phyloP scores from a whole-genome alignment of 2,888 invertebrate genomes.

The Diaphora mendica region DNA sequence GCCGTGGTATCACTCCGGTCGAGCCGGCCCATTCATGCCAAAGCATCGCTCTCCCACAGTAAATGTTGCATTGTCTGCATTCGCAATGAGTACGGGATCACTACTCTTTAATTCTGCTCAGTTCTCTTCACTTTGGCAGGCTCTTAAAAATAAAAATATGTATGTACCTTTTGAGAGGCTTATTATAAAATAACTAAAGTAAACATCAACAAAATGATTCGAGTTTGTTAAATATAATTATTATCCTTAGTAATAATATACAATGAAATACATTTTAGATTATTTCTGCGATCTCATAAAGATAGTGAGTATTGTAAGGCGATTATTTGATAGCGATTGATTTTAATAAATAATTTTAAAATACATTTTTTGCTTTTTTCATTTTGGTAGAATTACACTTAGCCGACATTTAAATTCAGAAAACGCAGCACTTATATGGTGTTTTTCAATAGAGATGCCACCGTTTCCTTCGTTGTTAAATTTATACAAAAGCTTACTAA shows the following conservation, averaged over 20 bases:
- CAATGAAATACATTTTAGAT: slow-evolving; percentile 36
- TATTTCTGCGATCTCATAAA: slow-evolving; percentile 49
- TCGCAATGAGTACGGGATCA: too few species aligned
- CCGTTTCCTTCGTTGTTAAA: not conserved
- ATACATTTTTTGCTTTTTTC: slow-evolving; percentile 8
- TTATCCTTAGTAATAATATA: slow-evolving; percentile 38
- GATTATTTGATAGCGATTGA: slow-evolving; percentile 52
- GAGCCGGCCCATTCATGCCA: too few species aligned
- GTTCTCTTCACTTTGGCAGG: too few species aligned
- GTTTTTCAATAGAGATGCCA: too few species aligned
- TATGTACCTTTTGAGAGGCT: too few species aligned
- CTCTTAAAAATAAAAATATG: too few species aligned
- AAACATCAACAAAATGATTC: slow-evolving; percentile 30
- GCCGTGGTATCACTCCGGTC: too few species aligned
- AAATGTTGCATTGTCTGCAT: too few species aligned
- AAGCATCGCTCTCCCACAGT: too few species aligned
- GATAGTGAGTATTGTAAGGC: slow-evolving; percentile 43
- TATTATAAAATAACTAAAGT: not conserved
- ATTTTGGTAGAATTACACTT: not conserved
- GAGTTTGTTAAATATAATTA: slow-evolving; percentile 42
- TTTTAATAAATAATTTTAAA: slow-evolving; percentile 52
- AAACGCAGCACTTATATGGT: too few species aligned
- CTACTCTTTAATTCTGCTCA: too few species aligned
- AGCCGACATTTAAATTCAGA: not conserved
- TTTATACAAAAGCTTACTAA: not conserved